Evolutionary conservation across 2,797 vertebrate species (phyloP).

Genomic region (Alcedo quadribrachys): DNA sequence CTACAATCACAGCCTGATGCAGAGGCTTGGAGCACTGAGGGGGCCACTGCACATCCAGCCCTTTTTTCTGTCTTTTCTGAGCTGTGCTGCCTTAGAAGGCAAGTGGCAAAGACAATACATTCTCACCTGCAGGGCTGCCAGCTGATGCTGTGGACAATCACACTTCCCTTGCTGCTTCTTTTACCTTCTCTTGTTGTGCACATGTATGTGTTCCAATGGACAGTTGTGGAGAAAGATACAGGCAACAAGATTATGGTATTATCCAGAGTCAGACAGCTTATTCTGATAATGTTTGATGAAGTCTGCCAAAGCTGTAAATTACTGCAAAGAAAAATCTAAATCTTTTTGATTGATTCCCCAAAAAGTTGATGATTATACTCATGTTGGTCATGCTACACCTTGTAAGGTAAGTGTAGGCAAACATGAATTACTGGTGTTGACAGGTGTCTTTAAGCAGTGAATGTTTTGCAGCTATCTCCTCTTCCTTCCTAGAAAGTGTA

Average conservation of each 20-base stretch:
- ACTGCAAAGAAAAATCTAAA: too few species aligned
- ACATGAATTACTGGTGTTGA: background rate
- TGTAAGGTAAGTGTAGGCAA: background rate
- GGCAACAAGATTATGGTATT: background rate
- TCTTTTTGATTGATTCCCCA: background rate
- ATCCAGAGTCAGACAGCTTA: background rate
- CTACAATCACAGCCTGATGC: fast-evolving
- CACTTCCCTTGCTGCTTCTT: background rate
- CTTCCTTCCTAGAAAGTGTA: background rate
- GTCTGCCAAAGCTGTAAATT: background rate
- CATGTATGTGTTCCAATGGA: background rate
- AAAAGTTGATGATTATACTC: background rate
- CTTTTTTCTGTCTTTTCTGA: background rate
- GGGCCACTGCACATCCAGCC: background rate
- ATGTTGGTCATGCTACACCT: fast-evolving
- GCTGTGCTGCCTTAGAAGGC: background rate
- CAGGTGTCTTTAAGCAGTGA: background rate
- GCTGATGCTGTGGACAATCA: background rate
- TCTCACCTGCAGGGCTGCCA: background rate
- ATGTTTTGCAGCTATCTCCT: background rate
- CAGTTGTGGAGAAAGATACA: background rate
- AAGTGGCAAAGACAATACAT: background rate
- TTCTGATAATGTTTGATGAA: background rate
- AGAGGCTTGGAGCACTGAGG: background rate
- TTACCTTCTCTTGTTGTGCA: background rate